phyloP scores from a whole-genome alignment of 2,888 invertebrate genomes.

The Homarus gammarus region DNA sequence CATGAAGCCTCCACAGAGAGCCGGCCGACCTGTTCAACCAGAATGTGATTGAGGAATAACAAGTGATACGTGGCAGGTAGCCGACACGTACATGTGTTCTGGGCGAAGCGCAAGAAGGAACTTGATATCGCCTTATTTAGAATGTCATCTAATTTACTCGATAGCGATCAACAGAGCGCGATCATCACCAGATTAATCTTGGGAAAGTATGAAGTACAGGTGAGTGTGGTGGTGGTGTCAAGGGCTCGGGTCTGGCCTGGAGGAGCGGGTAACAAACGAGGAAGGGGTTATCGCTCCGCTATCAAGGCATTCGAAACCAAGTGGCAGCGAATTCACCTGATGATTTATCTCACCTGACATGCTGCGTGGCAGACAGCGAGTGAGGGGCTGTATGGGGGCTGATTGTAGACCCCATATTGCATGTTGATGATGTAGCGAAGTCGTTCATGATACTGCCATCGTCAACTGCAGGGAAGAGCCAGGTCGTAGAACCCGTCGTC shows the following conservation, averaged over 20 bases:
- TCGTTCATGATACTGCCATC: too few relatives aligned
- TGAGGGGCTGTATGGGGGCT: neutral
- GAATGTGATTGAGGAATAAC: too few relatives aligned
- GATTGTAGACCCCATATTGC: neutral
- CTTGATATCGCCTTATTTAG: too few relatives aligned
- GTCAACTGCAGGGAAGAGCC: too few relatives aligned
- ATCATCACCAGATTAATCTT: too few relatives aligned
- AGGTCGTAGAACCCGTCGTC: too few relatives aligned
- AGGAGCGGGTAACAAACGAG: neutral
- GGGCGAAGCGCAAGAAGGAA: too few relatives aligned
- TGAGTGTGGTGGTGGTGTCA: neutral
- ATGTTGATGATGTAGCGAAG: neutral
- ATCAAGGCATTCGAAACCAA: neutral
- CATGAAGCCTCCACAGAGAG: slow-evolving; percentile 1
- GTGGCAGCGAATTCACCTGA: neutral
- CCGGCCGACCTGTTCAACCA: neutral
- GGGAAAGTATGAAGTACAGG: too few relatives aligned
- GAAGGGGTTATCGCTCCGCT: neutral
- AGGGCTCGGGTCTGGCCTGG: neutral
- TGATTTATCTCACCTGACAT: slow-evolving; percentile 5
- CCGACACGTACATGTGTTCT: too few relatives aligned
- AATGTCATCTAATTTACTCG: too few relatives aligned
- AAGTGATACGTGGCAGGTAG: too few relatives aligned
- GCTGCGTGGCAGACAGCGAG: neutral
- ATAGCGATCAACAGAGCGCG: too few relatives aligned